These are phyloP conservation scores for Cyphomyrus discorhynchus DNA, from an alignment of 2,113 vertebrate species.

Conservation along the genomic window DNA sequence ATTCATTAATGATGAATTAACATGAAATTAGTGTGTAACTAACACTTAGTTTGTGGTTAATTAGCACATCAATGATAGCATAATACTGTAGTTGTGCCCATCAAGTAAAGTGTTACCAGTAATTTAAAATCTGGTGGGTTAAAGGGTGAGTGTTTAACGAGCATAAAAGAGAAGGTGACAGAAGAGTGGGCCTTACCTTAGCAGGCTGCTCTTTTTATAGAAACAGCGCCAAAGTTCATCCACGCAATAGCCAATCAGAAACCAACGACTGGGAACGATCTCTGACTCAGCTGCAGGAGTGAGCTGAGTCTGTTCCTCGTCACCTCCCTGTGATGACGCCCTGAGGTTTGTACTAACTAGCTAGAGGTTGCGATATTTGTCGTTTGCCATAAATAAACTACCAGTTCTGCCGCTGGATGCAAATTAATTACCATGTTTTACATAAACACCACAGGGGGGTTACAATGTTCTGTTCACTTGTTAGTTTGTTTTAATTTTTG, in stretches of 20 bases:
- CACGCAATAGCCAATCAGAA: not conserved
- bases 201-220: not conserved
- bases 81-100: not conserved
- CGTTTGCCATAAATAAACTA: not conserved
- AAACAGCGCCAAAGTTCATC: not conserved
- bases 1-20: not conserved
- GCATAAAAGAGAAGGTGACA: not conserved
- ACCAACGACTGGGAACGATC: not conserved
- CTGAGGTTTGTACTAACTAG: not conserved
- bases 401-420: too few relatives aligned
- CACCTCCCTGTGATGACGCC: not conserved
- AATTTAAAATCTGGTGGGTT: not conserved
- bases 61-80: not conserved
- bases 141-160: not conserved
- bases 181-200: not conserved
- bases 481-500: not conserved
- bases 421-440: not conserved
- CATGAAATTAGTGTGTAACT: not conserved
- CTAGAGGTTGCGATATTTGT: not conserved
- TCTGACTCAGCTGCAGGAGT: not conserved
- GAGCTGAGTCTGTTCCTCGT: not conserved
- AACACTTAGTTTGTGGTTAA: not conserved
- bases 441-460: not conserved
- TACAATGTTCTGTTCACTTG: not conserved
- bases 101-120: not conserved